Percentiles rank a stretch among this genome's conserved stretches.
phyloP scores from a whole-genome alignment of 2,797 vertebrate species.

The Myotis vivesi region DNA sequence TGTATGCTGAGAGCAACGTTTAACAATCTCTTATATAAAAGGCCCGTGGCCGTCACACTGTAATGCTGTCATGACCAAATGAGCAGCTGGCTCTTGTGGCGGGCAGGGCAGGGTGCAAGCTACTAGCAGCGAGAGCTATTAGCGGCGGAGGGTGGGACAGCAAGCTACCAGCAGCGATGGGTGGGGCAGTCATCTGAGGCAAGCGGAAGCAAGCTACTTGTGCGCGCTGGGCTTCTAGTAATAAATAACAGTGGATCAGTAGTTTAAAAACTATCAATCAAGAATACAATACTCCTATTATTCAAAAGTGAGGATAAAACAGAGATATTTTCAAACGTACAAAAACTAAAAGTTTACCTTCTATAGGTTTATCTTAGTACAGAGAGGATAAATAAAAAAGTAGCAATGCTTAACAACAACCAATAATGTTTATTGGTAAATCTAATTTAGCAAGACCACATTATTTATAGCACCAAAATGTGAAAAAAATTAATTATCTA shows the following conservation, averaged over 20 bases:
- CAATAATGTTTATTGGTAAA: neutral
- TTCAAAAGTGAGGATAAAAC: neutral
- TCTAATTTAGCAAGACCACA: neutral
- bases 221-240: neutral
- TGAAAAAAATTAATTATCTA: neutral
- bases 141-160: too few species aligned
- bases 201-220: too few species aligned
- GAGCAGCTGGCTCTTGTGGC: too few species aligned
- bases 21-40: too few species aligned
- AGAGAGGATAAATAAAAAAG: neutral
- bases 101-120: too few species aligned
- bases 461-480: neutral
- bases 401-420: neutral
- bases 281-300: neutral
- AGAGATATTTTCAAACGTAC: neutral
- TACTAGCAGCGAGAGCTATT: too few species aligned
- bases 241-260: neutral
- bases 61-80: too few species aligned
- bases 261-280: neutral
- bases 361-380: neutral
- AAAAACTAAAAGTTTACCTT: neutral
- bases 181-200: too few species aligned
- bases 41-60: too few species aligned
- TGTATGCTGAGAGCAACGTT: neutral
- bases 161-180: too few species aligned